Percentiles rank a stretch among this genome's conserved stretches.
phyloP scores from a whole-genome alignment of 2,888 invertebrate genomes.

The Macrosoma leucophasiata region DNA sequence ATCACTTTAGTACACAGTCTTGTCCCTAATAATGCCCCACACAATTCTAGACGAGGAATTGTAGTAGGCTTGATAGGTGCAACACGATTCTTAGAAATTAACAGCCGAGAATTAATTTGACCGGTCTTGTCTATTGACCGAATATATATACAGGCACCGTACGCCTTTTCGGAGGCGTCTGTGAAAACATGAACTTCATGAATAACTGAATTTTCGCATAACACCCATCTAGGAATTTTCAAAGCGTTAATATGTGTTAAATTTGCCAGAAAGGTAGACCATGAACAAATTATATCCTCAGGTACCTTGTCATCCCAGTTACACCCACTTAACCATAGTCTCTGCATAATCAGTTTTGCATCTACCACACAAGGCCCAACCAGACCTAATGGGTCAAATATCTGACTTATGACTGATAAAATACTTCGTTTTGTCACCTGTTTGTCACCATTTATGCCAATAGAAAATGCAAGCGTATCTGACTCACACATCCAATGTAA shows the following conservation, averaged over 20 bases:
- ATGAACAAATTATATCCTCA: neutral
- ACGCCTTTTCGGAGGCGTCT: constrained; percentile 3
- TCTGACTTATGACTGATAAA: constrained; percentile 14
- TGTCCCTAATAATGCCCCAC: constrained; percentile 3
- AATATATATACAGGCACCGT: constrained; percentile 4
- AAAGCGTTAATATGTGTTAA: constrained; percentile 1
- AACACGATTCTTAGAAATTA: constrained; percentile 1
- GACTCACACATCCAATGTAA: constrained; percentile 10
- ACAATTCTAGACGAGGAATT: constrained; percentile 2
- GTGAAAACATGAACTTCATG: neutral
- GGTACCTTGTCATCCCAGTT: constrained; percentile 23
- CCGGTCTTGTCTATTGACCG: too few species aligned
- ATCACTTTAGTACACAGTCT: constrained; percentile 1
- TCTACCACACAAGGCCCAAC: constrained; percentile 20
- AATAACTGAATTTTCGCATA: neutral
- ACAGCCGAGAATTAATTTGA: too few species aligned
- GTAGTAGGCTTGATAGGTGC: constrained; percentile 1
- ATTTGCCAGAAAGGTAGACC: neutral
- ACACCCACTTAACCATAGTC: constrained; percentile 23
- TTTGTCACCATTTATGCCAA: too few species aligned
- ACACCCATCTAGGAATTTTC: constrained; percentile 1
- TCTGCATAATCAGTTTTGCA: constrained; percentile 26
- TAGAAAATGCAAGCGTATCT: too few species aligned
- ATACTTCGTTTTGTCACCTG: too few species aligned
- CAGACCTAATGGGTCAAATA: constrained; percentile 27